Percentiles rank a stretch among this genome's conserved stretches.
Evolutionary conservation across 2,888 invertebrate species (phyloP).

Genomic region (Orthosia incerta): DNA sequence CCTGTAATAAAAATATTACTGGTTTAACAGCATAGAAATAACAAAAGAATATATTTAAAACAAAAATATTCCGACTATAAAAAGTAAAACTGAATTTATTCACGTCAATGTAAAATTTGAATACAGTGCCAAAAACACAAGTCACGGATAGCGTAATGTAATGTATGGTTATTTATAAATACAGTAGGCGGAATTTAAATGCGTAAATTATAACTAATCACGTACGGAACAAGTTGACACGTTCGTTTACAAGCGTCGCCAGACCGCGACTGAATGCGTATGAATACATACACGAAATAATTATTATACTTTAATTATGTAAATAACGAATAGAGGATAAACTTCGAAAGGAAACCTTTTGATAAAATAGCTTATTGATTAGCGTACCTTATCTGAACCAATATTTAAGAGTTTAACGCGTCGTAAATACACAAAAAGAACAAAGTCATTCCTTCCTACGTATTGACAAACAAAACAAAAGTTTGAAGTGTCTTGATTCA

Average conservation of each 20-base stretch:
- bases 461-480: constrained; percentile 21
- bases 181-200: constrained; percentile 27
- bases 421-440: constrained; percentile 17
- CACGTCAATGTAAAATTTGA: constrained; percentile 21
- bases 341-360: not conserved
- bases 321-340: constrained; percentile 10
- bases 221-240: constrained; percentile 44
- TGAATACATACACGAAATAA: constrained; percentile 39
- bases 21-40: constrained; percentile 11
- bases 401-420: constrained; percentile 21
- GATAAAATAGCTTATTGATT: not conserved
- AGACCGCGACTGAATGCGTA: constrained; percentile 57
- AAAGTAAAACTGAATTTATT: constrained; percentile 27
- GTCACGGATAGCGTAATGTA: constrained; percentile 51
- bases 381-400: constrained; percentile 22
- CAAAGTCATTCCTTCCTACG: constrained; percentile 10
- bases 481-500: constrained; percentile 34
- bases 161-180: constrained; percentile 59
- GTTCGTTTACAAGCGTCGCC: constrained; percentile 28
- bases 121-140: constrained; percentile 65
- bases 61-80: not conserved
- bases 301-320: constrained; percentile 8
- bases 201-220: constrained; percentile 45
- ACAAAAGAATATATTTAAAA: constrained; percentile 1
- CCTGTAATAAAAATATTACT: constrained; percentile 33